A percentile compares a stretch with the other conserved stretches of the same genome.
Evolutionary conservation across 2,113 vertebrate genomes (phyloP).

Genomic region (Oceanites oceanicus): DNA sequence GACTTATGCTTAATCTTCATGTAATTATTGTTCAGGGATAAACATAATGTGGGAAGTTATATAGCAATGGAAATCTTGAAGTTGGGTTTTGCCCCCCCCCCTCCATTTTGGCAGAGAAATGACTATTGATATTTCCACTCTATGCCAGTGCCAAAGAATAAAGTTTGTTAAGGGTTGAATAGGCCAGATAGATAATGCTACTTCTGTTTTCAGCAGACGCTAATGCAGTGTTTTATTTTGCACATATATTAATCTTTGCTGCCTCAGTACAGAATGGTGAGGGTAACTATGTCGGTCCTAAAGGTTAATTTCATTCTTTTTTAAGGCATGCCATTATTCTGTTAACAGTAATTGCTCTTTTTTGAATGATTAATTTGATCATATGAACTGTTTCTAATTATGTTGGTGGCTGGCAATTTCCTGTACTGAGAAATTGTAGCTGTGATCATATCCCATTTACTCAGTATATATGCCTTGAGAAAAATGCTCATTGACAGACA

Average conservation of each 20-base stretch:
- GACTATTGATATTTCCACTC: slow-evolving; percentile 11
- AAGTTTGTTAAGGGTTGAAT: slow-evolving; percentile 50
- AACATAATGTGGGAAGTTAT: not conserved
- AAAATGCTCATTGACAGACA: not conserved
- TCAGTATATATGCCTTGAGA: not conserved
- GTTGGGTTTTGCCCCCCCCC: not conserved
- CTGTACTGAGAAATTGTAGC: slow-evolving; percentile 22
- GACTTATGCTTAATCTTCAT: not conserved
- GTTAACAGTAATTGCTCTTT: slow-evolving; percentile 64
- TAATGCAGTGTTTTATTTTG: slow-evolving; percentile 45
- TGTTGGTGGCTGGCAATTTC: slow-evolving; percentile 59
- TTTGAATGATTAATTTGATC: slow-evolving; percentile 66
- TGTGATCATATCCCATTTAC: slow-evolving; percentile 40
- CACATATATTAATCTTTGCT: slow-evolving; percentile 60
- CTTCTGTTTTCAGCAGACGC: slow-evolving; percentile 47
- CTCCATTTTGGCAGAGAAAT: not conserved
- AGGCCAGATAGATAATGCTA: slow-evolving; percentile 49
- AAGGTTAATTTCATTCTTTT: slow-evolving; percentile 68
- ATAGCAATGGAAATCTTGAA: not conserved
- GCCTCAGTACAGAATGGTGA: slow-evolving; percentile 11
- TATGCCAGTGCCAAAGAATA: slow-evolving; percentile 6
- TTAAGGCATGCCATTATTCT: slow-evolving; percentile 60
- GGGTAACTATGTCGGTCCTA: slow-evolving; percentile 18
- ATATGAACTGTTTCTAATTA: slow-evolving; percentile 63
- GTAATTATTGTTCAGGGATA: not conserved